Percentiles rank a stretch among this genome's conserved stretches.
These are phyloP conservation scores for Nezara viridula DNA, from an alignment of 2,888 invertebrate species.

Conservation along the genomic window DNA sequence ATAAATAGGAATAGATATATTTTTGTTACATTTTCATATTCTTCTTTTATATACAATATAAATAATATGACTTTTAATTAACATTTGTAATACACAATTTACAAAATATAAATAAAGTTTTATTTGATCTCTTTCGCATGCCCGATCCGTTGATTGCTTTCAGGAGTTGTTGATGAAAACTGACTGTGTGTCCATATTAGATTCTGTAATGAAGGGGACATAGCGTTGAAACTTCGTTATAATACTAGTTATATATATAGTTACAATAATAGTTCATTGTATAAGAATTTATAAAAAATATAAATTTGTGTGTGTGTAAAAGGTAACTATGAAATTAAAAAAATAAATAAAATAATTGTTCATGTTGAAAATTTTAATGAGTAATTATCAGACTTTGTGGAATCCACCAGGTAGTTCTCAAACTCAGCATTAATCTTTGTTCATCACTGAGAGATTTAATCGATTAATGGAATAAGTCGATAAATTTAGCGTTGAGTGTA, in stretches of 20 bases:
- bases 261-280: not conserved
- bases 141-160: not conserved
- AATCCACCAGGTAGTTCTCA: too few relatives aligned
- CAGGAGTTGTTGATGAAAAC: not conserved
- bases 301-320: too few relatives aligned
- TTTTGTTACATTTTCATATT: not conserved
- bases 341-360: too few relatives aligned
- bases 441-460: too few relatives aligned
- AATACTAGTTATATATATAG: too few relatives aligned
- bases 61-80: not conserved
- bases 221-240: not conserved
- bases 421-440: too few relatives aligned
- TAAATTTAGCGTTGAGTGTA: too few relatives aligned
- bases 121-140: not conserved
- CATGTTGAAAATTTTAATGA: too few relatives aligned
- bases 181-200: not conserved
- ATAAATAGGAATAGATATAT: not conserved
- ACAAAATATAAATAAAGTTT: not conserved
- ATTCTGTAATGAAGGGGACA: not conserved
- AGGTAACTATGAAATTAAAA: too few relatives aligned
- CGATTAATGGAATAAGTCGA: too few relatives aligned
- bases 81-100: constrained; percentile 20
- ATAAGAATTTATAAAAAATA: too few relatives aligned
- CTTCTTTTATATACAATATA: not conserved
- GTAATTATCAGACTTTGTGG: too few relatives aligned